Base-by-base conservation (phyloP, 2,113 vertebrate genomes). In the Plestiodon gilberti region DNA sequence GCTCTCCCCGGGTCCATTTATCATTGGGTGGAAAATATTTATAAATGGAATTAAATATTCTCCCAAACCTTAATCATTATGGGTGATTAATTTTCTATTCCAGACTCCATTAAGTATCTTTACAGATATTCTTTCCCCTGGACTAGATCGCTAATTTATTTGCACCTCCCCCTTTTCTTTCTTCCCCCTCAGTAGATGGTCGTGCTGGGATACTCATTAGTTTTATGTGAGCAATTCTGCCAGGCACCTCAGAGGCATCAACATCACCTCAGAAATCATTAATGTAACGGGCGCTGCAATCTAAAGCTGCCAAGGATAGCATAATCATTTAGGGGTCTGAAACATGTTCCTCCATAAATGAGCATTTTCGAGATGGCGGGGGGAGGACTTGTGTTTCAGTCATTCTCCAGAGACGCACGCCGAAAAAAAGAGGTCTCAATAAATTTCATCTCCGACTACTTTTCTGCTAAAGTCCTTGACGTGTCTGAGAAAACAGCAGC, bases 221-320 rank as follows among this genome's bases (percentile, higher is more conserved):
- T 93, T 96, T 96, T 96, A 93, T 87, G 86, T 88, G 89, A 91
- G 93, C 89, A 89, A 23, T 91, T 95, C 94, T 95, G 89, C 91
- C 93, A 94, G 89, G 90, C 88, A 92, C 89, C 92, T 96, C 93
- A 64, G 69, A 96, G 91, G 84, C 92, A 93, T 93, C 92, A 89
- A 82, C 48, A 28, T 96, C 95, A 94, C 95, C 96, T 96, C 93
- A 94, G 95, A 96, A 96, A 97, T 95, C 96, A 95, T 96, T 97
- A 96, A 93, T 0, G 1, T 90, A 93, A 86, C 89, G 61, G 89
- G 90, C 6, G 30, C 83, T 89, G 86, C 93, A 93, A 89, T 95
- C 94, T 95, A 88, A 95, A 95, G 92, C 94, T 95, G 95, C 92
- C 95, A 95, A 93, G 91, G 80, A 57, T 22, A 88, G 90, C 93